Percentiles rank a stretch among this genome's conserved stretches.
These are phyloP conservation scores for Ptilonorhynchus violaceus DNA, from an alignment of 2,113 vertebrate species.

Conservation along the genomic window DNA sequence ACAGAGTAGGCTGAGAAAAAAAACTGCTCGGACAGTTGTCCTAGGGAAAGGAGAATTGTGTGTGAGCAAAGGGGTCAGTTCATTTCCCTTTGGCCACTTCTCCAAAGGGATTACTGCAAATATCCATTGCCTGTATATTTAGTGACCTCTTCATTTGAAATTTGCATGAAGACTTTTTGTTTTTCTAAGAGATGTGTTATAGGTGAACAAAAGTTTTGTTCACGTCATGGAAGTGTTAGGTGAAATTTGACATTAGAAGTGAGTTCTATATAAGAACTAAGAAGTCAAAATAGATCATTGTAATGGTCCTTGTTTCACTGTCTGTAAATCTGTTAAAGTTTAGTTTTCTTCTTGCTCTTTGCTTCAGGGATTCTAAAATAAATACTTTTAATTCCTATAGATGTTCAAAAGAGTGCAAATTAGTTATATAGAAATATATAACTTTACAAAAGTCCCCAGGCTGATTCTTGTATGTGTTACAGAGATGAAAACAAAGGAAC, in stretches of 20 bases:
- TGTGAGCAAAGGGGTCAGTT: background rate
- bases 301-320: background rate
- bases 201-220: background rate
- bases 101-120: background rate
- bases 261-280: background rate
- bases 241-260: background rate
- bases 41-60: background rate
- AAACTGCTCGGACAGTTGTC: background rate
- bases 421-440: background rate
- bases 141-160: background rate
- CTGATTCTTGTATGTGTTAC: background rate
- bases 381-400: background rate
- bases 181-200: background rate
- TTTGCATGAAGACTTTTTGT: background rate
- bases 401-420: background rate
- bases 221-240: background rate
- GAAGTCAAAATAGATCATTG: background rate
- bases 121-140: background rate
- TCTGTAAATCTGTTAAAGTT: background rate
- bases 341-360: background rate
- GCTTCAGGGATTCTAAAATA: background rate
- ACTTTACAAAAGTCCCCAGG: background rate
- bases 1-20: background rate
- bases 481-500: background rate
- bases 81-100: background rate